phyloP scores from a whole-genome alignment of 37 sponge, comb jelly and placozoan genomes.

The Bolinopsis microptera region DNA sequence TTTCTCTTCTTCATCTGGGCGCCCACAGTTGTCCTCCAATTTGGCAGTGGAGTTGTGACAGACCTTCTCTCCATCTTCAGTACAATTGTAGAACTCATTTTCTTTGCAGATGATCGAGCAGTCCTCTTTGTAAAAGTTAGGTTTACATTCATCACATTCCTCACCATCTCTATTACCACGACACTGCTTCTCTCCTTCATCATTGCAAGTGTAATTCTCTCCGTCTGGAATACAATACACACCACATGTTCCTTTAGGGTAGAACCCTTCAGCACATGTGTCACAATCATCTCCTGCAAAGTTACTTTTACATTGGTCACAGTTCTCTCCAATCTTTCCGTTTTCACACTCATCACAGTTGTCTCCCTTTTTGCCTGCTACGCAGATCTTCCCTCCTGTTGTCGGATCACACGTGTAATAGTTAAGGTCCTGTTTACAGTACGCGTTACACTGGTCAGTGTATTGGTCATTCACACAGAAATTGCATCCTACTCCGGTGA shows the following conservation, averaged over 20 bases:
- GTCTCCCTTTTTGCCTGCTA: neutral
- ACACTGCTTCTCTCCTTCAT: neutral
- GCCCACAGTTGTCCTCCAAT: neutral
- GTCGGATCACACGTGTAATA: neutral
- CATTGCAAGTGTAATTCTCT: neutral
- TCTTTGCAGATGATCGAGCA: neutral
- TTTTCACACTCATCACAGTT: slow-evolving; percentile 20
- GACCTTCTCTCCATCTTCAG: neutral
- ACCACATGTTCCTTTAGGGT: neutral
- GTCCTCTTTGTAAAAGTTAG: neutral
- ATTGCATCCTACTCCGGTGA: neutral
- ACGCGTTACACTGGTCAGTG: neutral
- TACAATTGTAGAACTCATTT: neutral
- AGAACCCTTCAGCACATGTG: neutral
- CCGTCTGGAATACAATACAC: neutral
- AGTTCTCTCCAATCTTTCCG: neutral
- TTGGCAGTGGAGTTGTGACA: neutral
- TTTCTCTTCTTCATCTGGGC: neutral
- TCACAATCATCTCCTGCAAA: neutral
- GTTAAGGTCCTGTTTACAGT: neutral
- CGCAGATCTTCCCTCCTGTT: neutral
- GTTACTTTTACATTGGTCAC: neutral
- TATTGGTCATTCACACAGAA: neutral
- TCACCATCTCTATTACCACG: neutral
- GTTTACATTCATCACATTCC: slow-evolving; percentile 7